Evolutionary conservation across 2,888 invertebrate genomes (phyloP).

Genomic region (Atethmia centrago): DNA sequence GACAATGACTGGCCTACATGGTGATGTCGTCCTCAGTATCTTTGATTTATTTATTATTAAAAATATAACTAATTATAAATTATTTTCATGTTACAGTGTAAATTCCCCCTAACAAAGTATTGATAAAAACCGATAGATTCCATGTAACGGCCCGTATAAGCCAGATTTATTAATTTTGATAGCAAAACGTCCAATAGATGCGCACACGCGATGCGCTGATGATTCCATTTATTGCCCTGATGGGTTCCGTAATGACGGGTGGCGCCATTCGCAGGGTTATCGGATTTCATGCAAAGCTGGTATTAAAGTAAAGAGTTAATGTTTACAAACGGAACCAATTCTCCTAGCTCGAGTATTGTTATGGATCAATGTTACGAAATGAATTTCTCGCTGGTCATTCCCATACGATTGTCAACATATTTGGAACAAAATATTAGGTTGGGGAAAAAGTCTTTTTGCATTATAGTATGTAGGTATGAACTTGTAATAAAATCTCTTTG

Average conservation of each 20-base stretch:
- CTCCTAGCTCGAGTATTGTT: neutral
- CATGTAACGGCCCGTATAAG: slow-evolving; percentile 33
- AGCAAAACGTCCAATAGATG: slow-evolving; percentile 43
- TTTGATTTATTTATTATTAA: no score
- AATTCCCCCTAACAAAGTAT: slow-evolving; percentile 28
- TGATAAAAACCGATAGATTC: slow-evolving; percentile 46
- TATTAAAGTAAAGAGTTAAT: slow-evolving; percentile 32
- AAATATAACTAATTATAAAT: no score
- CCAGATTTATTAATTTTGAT: slow-evolving; percentile 54
- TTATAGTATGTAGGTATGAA: no score
- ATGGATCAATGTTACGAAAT: neutral
- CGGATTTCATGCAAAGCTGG: slow-evolving; percentile 5
- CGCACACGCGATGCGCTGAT: slow-evolving; percentile 41
- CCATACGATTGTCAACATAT: neutral
- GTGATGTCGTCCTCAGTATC: neutral
- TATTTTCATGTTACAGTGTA: slow-evolving; percentile 9
- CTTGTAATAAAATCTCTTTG: no score
- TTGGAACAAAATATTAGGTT: neutral
- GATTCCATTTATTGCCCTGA: slow-evolving; percentile 44
- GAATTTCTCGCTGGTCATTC: neutral
- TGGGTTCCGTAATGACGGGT: slow-evolving; percentile 37
- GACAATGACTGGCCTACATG: neutral
- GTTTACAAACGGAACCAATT: neutral
- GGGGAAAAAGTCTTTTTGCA: no score
- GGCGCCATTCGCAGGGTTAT: slow-evolving; percentile 38